Conservation (phyloP, 2,888 invertebrate species). For the Bhutanitis thaidina region DNA sequence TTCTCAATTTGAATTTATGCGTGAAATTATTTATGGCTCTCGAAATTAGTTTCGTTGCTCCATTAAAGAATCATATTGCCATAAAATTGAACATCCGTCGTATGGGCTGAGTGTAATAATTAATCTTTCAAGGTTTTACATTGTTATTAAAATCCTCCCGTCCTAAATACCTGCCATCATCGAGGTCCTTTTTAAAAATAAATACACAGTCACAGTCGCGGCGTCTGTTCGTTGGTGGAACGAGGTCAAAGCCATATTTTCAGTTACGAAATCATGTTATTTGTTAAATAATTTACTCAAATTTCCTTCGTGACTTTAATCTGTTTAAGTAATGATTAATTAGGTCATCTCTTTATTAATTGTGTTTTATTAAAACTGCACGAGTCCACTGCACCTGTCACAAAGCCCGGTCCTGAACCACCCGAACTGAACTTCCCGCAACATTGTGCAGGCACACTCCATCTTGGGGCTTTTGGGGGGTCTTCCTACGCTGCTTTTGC, state of each 20-base stretch:
- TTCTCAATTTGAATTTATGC: conserved; percentile 2
- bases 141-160: conserved; percentile 11
- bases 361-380: too few species aligned
- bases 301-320: conserved; percentile 3
- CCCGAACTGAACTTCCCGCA: too few species aligned
- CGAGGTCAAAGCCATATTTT: conserved; percentile 18
- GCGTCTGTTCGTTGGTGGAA: conserved; percentile 8
- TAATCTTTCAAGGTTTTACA: not conserved
- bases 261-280: conserved; percentile 10
- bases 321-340: not conserved
- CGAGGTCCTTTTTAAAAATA: conserved; percentile 26
- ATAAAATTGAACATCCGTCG: not conserved
- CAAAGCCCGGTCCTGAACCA: too few species aligned
- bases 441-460: too few species aligned
- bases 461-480: too few species aligned
- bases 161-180: conserved; percentile 21
- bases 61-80: not conserved
- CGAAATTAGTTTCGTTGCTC: not conserved
- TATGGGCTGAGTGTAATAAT: not conserved
- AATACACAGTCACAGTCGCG: conserved; percentile 10
- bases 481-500: too few species aligned
- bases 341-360: too few species aligned
- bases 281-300: conserved; percentile 3
- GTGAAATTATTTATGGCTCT: not conserved
- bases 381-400: too few species aligned